Conservation (phyloP, 2,888 invertebrate species). For the Orgyia antiqua region DNA sequence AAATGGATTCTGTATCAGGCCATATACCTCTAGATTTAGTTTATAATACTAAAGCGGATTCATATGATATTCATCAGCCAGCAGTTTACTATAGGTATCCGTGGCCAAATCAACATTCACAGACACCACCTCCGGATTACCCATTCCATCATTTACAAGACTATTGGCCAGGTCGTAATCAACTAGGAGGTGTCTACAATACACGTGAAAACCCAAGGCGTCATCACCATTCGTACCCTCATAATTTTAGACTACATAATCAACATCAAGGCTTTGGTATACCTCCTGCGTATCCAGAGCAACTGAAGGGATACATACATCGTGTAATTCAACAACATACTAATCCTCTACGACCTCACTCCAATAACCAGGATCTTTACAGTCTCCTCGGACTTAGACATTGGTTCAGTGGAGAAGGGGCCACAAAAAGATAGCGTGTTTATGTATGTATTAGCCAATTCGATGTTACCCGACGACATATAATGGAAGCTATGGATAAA, state of each 20-base stretch:
- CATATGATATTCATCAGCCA: slow-evolving; percentile 32
- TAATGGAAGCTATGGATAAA: slow-evolving; percentile 70
- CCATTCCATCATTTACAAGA: slow-evolving; percentile 69
- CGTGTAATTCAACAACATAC: slow-evolving; percentile 43
- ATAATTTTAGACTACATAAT: slow-evolving; percentile 52
- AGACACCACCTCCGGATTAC: slow-evolving; percentile 57
- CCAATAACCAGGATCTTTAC: slow-evolving; percentile 61
- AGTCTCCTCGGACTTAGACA: slow-evolving; percentile 66
- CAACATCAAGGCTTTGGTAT: slow-evolving; percentile 38
- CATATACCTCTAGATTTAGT: slow-evolving; percentile 23
- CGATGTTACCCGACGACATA: slow-evolving; percentile 76
- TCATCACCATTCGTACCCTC: slow-evolving; percentile 67
- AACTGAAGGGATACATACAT: slow-evolving; percentile 48
- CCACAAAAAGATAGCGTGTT: slow-evolving; percentile 67
- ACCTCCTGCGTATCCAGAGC: slow-evolving; percentile 45
- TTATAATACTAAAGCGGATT: slow-evolving; percentile 21
- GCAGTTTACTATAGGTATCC: slow-evolving; percentile 59
- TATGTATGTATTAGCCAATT: slow-evolving; percentile 49
- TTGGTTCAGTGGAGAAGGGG: slow-evolving; percentile 70
- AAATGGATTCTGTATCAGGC: slow-evolving; percentile 24
- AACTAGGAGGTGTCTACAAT: slow-evolving; percentile 60
- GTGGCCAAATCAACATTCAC: slow-evolving; percentile 60
- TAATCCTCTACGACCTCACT: slow-evolving; percentile 43
- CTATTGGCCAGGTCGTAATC: slow-evolving; percentile 63
- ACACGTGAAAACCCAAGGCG: slow-evolving; percentile 63